Conservation (phyloP, 2,888 invertebrate species). For the Charanyca ferruginea region DNA sequence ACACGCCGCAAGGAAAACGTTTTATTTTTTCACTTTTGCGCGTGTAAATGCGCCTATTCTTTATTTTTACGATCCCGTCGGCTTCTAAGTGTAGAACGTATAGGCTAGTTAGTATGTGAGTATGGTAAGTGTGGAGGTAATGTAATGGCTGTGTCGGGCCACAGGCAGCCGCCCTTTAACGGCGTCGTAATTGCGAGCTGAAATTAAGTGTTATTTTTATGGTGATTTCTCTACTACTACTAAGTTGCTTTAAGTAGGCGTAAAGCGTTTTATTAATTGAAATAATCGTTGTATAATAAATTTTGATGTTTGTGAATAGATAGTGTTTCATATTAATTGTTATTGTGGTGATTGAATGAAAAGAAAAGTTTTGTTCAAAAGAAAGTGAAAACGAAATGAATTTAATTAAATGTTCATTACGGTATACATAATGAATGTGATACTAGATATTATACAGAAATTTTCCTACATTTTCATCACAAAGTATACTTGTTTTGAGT, state of each 20-base stretch:
- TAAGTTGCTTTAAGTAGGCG: conserved; percentile 89
- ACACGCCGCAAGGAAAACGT: conserved; percentile 67
- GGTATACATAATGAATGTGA: too few relatives aligned
- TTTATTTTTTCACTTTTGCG: conserved; percentile 74
- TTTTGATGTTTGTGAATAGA: conserved; percentile 52
- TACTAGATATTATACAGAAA: background rate
- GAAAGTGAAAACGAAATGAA: background rate
- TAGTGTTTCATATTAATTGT: conserved; percentile 49
- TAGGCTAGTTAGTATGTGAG: conserved; percentile 78
- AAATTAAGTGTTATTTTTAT: conserved; percentile 91
- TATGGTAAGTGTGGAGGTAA: conserved; percentile 84
- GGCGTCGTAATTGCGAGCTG: conserved; percentile 89
- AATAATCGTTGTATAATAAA: conserved; percentile 75
- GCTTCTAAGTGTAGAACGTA: conserved; percentile 75
- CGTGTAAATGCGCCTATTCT: conserved; percentile 74
- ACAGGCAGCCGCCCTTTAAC: conserved; percentile 88
- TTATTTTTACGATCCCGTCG: conserved; percentile 80
- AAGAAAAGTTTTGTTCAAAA: background rate
- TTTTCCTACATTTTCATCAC: background rate
- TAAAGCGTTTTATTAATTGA: conserved; percentile 89
- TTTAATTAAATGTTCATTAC: background rate
- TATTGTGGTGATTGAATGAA: conserved; percentile 6
- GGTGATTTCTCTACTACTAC: conserved; percentile 90
- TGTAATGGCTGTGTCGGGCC: conserved; percentile 84
- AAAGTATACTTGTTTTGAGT: background rate